phyloP scores from a whole-genome alignment of 1,140 invertebrate species.

The Aphelenchoides besseyi region DNA sequence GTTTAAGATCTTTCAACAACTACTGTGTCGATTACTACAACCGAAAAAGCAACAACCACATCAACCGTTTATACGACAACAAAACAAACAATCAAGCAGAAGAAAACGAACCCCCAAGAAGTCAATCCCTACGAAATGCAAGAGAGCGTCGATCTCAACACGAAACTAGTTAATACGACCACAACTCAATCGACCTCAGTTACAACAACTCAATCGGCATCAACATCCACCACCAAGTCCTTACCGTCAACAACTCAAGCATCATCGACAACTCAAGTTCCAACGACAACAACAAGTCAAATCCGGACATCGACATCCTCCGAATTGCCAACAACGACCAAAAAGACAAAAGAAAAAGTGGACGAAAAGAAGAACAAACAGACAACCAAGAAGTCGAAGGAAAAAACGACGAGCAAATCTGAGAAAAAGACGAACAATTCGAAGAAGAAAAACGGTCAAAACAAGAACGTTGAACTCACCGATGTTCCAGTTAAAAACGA shows the following conservation, averaged over 20 bases:
- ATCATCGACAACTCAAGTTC: no score
- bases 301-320: no score
- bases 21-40: not conserved
- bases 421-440: not conserved
- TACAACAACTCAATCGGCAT: not conserved
- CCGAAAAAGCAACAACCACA: not conserved
- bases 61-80: not conserved
- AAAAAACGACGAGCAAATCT: not conserved
- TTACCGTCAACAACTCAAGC: not conserved
- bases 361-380: not conserved
- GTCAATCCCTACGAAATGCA: not conserved
- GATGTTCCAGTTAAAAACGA: not conserved
- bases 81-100: not conserved
- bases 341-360: not conserved
- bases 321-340: not conserved
- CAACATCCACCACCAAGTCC: not conserved
- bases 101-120: not conserved
- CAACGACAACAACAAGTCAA: constrained; percentile 2
- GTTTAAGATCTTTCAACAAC: not conserved
- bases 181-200: not conserved
- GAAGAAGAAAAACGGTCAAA: not conserved
- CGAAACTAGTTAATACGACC: not conserved
- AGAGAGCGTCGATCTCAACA: not conserved
- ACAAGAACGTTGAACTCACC: not conserved
- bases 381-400: not conserved